These are phyloP conservation scores for Laspeyria flexula DNA, from an alignment of 2,888 invertebrate genomes.

Conservation along the genomic window DNA sequence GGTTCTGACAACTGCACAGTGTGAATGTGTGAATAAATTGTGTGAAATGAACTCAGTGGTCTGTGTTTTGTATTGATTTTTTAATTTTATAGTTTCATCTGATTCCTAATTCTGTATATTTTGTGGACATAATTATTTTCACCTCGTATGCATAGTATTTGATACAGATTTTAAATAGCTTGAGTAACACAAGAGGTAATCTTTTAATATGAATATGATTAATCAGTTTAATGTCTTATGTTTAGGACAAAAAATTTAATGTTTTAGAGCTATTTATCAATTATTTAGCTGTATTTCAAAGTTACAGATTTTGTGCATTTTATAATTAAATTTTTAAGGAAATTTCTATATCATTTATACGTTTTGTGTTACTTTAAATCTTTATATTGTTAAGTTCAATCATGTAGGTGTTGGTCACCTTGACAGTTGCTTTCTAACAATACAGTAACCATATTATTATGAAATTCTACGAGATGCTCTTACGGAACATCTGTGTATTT, in stretches of 20 bases:
- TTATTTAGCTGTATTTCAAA: too few species aligned
- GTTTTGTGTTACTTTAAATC: not conserved
- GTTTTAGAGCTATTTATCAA: too few species aligned
- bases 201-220: not conserved
- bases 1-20: not conserved
- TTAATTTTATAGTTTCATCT: not conserved
- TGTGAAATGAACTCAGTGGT: not conserved
- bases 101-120: not conserved
- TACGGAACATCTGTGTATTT: too few species aligned
- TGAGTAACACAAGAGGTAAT: not conserved
- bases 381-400: not conserved
- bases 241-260: too few species aligned
- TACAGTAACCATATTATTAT: slow-evolving; percentile 3
- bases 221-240: too few species aligned
- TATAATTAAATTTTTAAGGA: too few species aligned
- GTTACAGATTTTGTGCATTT: too few species aligned
- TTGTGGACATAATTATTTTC: not conserved
- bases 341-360: not conserved
- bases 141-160: not conserved
- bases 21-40: too few species aligned
- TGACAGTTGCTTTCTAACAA: slow-evolving; percentile 31
- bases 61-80: slow-evolving; percentile 12
- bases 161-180: not conserved
- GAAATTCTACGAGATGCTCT: not conserved
- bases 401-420: slow-evolving; percentile 17